Percentiles rank a stretch among this genome's conserved stretches.
Evolutionary conservation across 2,888 invertebrate genomes (phyloP).

Genomic region (Synanthedon tipuliformis): DNA sequence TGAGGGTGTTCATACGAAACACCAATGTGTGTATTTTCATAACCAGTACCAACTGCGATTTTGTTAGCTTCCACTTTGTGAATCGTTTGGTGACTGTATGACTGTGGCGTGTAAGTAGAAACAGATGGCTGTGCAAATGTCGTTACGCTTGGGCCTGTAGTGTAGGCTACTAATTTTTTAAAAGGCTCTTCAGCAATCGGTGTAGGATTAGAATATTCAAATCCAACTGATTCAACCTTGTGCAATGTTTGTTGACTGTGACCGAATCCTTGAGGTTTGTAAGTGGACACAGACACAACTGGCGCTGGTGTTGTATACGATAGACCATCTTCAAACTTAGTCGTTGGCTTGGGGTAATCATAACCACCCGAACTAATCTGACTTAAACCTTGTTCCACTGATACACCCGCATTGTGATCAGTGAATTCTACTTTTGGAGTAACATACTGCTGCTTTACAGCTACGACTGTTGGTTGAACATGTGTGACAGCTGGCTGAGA

Average conservation of each 20-base stretch:
- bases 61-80: constrained; percentile 26
- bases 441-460: constrained; percentile 27
- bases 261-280: constrained; percentile 41
- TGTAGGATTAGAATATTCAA: constrained; percentile 36
- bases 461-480: constrained; percentile 44
- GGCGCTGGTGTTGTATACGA: constrained; percentile 44
- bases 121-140: constrained; percentile 34
- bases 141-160: constrained; percentile 38
- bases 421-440: constrained; percentile 35
- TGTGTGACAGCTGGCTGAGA: constrained; percentile 54
- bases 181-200: constrained; percentile 52
- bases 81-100: constrained; percentile 18
- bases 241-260: constrained; percentile 47
- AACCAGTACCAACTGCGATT: not conserved
- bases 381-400: constrained; percentile 1
- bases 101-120: constrained; percentile 10
- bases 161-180: constrained; percentile 51
- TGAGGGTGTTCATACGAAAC: constrained; percentile 15
- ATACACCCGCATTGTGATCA: constrained; percentile 20
- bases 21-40: not conserved
- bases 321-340: constrained; percentile 48
- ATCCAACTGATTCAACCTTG: constrained; percentile 33
- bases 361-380: constrained; percentile 25
- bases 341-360: constrained; percentile 40
- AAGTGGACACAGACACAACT: constrained; percentile 37